A percentile compares a stretch with the other conserved stretches of the same genome.
Evolutionary conservation across 2,797 vertebrate species (phyloP).

Genomic region (Tauraco hartlaubi): DNA sequence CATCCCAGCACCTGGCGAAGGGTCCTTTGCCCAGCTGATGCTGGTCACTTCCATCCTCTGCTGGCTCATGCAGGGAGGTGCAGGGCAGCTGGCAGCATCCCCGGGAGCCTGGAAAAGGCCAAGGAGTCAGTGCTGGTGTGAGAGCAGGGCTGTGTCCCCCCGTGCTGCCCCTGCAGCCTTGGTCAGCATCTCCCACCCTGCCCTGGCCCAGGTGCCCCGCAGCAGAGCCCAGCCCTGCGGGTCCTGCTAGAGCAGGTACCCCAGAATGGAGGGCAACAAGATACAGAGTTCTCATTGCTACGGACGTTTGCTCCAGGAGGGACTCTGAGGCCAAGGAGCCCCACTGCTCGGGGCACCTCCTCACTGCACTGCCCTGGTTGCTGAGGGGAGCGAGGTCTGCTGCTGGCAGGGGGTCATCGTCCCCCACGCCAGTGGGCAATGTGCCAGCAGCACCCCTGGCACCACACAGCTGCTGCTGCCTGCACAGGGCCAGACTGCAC

Average conservation of each 20-base stretch:
- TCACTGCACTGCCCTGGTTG: neutral
- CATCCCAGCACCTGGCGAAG: neutral
- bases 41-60: neutral
- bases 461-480: neutral
- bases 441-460: neutral
- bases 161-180: neutral
- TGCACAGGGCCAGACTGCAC: neutral
- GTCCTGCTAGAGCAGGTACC: neutral
- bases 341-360: neutral
- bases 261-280: neutral
- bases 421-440: accelerated
- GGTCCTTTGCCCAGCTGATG: neutral
- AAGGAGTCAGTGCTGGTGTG: neutral
- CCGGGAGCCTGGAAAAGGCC: constrained; percentile 65
- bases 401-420: neutral
- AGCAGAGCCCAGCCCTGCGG: neutral
- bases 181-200: neutral
- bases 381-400: neutral
- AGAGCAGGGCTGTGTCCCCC: accelerated
- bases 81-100: neutral
- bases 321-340: neutral
- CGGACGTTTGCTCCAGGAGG: neutral
- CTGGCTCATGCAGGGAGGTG: neutral
- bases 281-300: neutral
- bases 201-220: neutral